phyloP scores from a whole-genome alignment of 2,888 invertebrate genomes.

The Dolichopus griseipennis region DNA sequence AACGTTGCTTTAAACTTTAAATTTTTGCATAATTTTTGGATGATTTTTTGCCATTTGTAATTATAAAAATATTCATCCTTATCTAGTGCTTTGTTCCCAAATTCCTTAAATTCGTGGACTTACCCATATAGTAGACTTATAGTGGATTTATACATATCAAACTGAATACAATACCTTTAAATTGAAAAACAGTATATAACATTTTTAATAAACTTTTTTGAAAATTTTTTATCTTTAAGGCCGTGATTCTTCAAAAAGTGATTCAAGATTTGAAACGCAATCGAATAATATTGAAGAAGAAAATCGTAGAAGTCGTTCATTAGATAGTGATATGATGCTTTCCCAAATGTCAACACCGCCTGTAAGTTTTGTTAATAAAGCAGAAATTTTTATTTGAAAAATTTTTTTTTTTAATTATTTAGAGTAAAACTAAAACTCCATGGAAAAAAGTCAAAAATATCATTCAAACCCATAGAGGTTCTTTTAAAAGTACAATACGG shows the following conservation, averaged over 20 bases:
- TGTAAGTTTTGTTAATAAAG: not conserved
- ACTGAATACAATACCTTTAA: too few species aligned
- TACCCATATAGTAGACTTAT: too few species aligned
- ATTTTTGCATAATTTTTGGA: too few species aligned
- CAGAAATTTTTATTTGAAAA: not conserved
- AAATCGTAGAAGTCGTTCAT: constrained; percentile 31
- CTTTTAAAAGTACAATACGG: constrained; percentile 23
- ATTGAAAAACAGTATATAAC: too few species aligned
- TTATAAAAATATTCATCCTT: too few species aligned
- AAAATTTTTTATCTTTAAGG: constrained; percentile 25
- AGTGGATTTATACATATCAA: too few species aligned
- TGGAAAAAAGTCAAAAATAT: constrained; percentile 73
- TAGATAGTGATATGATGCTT: constrained; percentile 27
- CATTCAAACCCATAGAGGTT: constrained; percentile 50
- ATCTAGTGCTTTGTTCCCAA: too few species aligned
- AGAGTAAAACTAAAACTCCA: constrained; percentile 55
- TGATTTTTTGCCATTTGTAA: too few species aligned
- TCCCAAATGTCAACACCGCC: not conserved
- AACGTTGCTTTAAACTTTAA: too few species aligned
- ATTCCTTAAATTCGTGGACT: too few species aligned
- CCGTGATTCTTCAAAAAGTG: constrained; percentile 40
- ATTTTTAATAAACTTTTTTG: too few species aligned
- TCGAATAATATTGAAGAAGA: constrained; percentile 30
- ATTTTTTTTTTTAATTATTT: not conserved
- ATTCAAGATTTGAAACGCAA: constrained; percentile 30